Base-by-base conservation (phyloP, 2,113 vertebrate species). In the Percopsis transmontana region DNA sequence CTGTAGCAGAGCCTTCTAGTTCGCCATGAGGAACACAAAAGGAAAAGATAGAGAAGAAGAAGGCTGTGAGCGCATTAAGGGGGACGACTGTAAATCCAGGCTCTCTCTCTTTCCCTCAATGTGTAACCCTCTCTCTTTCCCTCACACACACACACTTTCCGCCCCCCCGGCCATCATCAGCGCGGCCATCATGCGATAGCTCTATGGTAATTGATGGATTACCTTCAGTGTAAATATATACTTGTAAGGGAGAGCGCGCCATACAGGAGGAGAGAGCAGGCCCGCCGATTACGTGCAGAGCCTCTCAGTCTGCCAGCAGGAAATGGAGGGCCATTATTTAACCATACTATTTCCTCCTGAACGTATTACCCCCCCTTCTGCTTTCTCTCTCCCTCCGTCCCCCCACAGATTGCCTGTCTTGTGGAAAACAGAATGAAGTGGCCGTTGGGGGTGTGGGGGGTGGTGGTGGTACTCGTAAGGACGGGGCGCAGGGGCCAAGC, bases 171-270 rank as follows among this genome's bases (percentile, higher is more conserved):
- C 81, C 82, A 74, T 87, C 87, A 92, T 92, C 89, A 93, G 87
- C 83, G 67, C 65, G 82, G 81, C 88, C 91, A 92, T 92, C 89
- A 90, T 92, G 85, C 89, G 90, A 90, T 89, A 83, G 90, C 84
- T 83, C 88, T 80, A 74, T 77, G 84, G 89, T 92, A 93, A 92
- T 91, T 93, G 92, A 93, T 92, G 90, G 91, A 93, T 93, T 92
- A 92, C 90, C 85, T 90, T 91, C 80, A 87, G 88, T 66, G 86
- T 87, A 91, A 90, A 93, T 89, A 91, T 91, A 91, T 90, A 91
- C 87, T 89, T 90, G 89, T 84, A 90, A 89, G 77, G 79, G 81
- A 86, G 84, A 77, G 76, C 67, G 79, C 73, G 85, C 85, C 81
- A 87, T 90, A 89, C 85, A 82, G 86, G 72, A 68, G 67, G 85